Conservation (phyloP, 2,113 vertebrate species). For the Alaudala cheleensis region DNA sequence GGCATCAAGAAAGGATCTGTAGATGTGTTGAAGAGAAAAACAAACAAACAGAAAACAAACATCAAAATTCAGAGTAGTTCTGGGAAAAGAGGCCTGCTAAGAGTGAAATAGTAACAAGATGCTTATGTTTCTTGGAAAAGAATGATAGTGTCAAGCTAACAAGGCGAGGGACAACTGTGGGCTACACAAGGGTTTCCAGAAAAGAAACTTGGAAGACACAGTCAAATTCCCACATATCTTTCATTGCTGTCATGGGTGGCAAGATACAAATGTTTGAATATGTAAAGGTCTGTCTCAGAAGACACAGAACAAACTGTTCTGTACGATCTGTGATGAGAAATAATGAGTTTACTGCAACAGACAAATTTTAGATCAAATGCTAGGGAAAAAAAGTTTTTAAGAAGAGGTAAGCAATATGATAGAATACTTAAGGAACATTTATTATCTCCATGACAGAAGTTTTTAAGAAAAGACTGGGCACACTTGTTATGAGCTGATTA, state of each 20-base stretch:
- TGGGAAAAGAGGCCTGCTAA: neutral
- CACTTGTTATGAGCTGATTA: neutral
- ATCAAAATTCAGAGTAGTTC: neutral
- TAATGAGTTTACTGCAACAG: neutral
- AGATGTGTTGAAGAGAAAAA: neutral
- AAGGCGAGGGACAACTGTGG: neutral
- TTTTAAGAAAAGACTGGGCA: neutral
- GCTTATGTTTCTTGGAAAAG: neutral
- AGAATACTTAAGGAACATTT: neutral
- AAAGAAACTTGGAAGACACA: neutral
- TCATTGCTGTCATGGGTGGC: neutral
- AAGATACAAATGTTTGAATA: neutral
- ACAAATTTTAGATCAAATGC: neutral
- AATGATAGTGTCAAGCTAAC: neutral
- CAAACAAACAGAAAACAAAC: neutral
- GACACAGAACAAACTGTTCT: neutral
- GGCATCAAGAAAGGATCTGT: neutral
- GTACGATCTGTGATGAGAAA: neutral
- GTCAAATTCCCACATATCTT: neutral
- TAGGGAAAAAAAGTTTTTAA: neutral
- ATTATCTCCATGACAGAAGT: neutral
- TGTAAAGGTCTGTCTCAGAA: neutral
- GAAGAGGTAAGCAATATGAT: neutral
- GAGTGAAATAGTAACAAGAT: neutral
- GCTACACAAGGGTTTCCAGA: neutral